These are phyloP conservation scores for Melieria crassipennis DNA, from an alignment of 2,888 invertebrate species.

Conservation along the genomic window DNA sequence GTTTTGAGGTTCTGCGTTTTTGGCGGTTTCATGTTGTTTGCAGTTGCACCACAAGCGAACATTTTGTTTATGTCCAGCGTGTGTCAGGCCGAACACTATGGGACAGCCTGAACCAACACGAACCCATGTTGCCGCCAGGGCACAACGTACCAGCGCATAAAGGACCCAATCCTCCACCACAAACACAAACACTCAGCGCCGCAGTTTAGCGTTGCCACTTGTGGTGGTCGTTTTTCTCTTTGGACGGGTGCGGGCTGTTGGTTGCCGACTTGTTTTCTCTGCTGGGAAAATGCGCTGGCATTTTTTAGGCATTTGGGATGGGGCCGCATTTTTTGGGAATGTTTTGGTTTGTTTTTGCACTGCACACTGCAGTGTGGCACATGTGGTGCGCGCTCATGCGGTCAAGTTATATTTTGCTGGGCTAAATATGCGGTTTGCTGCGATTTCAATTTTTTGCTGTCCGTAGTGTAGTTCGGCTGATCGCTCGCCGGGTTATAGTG, in stretches of 20 bases:
- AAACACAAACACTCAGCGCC: conserved; percentile 5
- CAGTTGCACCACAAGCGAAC: conserved; percentile 52
- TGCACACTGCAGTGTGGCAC: conserved; percentile 25
- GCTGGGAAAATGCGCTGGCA: not conserved
- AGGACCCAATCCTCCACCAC: not conserved
- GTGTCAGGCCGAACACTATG: not conserved
- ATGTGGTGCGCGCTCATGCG: conserved; percentile 46
- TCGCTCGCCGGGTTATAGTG: conserved; percentile 5
- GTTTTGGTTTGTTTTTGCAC: not conserved
- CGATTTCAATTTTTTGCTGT: conserved; percentile 26
- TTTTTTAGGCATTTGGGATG: no score
- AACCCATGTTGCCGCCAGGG: not conserved
- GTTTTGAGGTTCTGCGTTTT: no score
- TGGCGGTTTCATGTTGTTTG: conserved; percentile 47
- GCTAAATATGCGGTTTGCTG: conserved; percentile 54
- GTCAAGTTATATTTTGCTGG: conserved; percentile 46
- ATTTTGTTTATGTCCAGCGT: conserved; percentile 47
- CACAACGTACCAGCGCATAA: not conserved
- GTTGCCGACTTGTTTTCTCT: conserved; percentile 12
- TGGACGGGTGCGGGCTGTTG: not conserved
- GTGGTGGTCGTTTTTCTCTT: conserved; percentile 38
- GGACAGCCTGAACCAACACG: conserved; percentile 6
- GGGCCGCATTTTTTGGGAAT: no score
- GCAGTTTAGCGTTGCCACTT: conserved; percentile 41
- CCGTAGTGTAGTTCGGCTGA: conserved; percentile 14